phyloP scores from a whole-genome alignment of 2,113 vertebrate species.

The Geococcyx californianus region DNA sequence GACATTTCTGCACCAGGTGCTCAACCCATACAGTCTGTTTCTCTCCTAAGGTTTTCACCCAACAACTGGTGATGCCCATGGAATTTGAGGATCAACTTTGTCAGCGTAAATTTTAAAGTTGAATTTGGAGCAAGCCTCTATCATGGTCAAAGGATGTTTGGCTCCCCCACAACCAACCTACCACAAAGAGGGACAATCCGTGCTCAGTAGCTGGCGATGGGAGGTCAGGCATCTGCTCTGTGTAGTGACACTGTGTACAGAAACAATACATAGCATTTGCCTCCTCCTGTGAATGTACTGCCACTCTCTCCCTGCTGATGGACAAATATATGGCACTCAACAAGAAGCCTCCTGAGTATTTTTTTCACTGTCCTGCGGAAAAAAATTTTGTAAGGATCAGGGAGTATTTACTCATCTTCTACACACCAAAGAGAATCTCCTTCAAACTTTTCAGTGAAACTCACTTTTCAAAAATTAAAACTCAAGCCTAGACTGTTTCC shows the following conservation, averaged over 20 bases:
- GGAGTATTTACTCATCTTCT: neutral
- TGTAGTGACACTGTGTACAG: neutral
- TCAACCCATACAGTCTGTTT: neutral
- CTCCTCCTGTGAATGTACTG: neutral
- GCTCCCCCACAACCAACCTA: neutral
- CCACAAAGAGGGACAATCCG: rapidly evolving
- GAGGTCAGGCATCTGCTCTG: neutral
- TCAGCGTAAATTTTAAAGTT: neutral
- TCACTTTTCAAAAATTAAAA: neutral
- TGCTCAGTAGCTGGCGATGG: rapidly evolving
- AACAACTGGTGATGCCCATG: neutral
- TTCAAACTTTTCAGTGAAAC: neutral
- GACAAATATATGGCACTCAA: neutral
- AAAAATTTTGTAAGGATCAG: neutral
- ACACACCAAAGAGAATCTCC: neutral
- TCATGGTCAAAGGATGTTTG: neutral
- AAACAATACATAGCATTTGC: neutral
- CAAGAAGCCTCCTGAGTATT: neutral
- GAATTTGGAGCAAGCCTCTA: neutral
- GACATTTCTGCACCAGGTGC: neutral
- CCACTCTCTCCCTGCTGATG: rapidly evolving
- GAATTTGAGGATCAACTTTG: neutral
- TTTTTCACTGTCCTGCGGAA: neutral
- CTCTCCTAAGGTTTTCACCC: neutral
- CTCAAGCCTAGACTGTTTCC: neutral